Evolutionary conservation across 2,113 vertebrate genomes (phyloP).

Genomic region (Alexandromys fortis): DNA sequence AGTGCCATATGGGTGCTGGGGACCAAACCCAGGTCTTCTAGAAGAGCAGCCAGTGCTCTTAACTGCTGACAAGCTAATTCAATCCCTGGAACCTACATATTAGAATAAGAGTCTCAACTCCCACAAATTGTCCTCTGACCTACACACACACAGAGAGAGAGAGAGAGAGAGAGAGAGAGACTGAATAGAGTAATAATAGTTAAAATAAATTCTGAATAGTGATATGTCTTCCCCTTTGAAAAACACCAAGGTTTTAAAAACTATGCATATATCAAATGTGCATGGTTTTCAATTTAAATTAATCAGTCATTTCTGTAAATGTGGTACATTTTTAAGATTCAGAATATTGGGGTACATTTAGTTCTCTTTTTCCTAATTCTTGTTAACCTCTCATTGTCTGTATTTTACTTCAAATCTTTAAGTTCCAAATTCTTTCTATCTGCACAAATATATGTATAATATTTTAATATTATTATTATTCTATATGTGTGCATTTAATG

Average conservation of each 20-base stretch:
- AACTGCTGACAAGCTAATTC: background rate
- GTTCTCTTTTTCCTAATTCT: background rate
- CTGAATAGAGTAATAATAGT: background rate
- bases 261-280: background rate
- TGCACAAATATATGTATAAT: background rate
- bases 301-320: constrained; percentile 29
- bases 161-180: no score
- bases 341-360: background rate
- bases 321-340: constrained; percentile 20
- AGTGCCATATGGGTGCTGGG: background rate
- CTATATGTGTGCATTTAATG: background rate
- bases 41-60: background rate
- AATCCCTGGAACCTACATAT: background rate
- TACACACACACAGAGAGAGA: background rate
- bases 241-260: constrained; percentile 52
- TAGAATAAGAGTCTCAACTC: background rate
- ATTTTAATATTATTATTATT: background rate
- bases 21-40: background rate
- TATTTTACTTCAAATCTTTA: background rate
- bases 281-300: constrained; percentile 6
- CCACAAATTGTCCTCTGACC: background rate
- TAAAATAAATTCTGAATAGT: background rate
- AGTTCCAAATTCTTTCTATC: background rate
- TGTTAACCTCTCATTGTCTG: background rate
- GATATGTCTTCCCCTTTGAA: background rate